These are phyloP conservation scores for Chaetodon trifasciatus DNA, from an alignment of 2,797 vertebrate species.

Conservation along the genomic window DNA sequence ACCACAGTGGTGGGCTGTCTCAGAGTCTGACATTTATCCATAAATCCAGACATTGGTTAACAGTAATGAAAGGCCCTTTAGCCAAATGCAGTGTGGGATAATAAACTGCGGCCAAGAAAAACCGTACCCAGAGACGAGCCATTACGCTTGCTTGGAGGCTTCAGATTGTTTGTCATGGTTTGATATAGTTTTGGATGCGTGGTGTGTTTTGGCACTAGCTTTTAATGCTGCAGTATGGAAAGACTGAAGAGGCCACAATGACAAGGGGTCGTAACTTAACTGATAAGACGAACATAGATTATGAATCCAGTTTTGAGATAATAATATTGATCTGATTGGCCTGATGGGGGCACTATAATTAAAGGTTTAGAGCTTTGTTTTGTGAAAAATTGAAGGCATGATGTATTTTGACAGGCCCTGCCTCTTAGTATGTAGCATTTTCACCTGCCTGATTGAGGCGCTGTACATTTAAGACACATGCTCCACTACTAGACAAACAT, in stretches of 20 bases:
- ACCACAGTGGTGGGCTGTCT: conserved; percentile 1
- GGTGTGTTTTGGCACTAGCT: not conserved
- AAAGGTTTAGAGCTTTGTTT: not conserved
- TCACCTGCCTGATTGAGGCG: not conserved
- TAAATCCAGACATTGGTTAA: conserved; percentile 23
- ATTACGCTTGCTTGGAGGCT: not conserved
- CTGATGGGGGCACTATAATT: not conserved
- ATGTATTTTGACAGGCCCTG: not conserved
- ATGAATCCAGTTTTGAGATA: not conserved
- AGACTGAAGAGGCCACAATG: not conserved
- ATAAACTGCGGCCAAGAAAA: not conserved
- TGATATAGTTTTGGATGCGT: not conserved
- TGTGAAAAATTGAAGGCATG: not conserved
- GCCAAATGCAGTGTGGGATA: not conserved
- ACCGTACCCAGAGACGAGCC: not conserved
- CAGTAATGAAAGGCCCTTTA: not conserved
- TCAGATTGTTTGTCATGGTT: not conserved
- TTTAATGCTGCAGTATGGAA: not conserved
- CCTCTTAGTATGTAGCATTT: not conserved
- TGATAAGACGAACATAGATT: too few relatives aligned
- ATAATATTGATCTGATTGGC: not conserved
- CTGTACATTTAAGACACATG: not conserved
- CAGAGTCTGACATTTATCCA: conserved; percentile 21
- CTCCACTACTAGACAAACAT: not conserved
- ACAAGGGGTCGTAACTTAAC: too few relatives aligned